Evolutionary conservation across 2,797 vertebrate genomes (phyloP).

Genomic region (Poeciliopsis gracilis): DNA sequence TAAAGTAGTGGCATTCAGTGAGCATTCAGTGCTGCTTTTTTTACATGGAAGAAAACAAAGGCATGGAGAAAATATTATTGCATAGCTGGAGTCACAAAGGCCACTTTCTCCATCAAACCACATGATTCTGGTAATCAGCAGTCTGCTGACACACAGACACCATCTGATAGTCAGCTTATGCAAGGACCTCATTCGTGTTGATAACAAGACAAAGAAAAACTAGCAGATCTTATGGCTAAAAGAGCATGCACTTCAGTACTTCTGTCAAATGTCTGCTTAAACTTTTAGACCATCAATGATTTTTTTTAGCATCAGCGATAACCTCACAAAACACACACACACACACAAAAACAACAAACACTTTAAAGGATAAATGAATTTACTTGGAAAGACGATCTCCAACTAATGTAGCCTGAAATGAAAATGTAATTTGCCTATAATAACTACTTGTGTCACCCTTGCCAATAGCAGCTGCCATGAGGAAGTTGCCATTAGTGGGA

Average conservation of each 20-base stretch:
- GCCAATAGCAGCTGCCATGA: neutral
- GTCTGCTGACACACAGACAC: conserved; percentile 16
- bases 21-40: neutral
- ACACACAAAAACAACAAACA: too few relatives aligned
- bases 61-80: neutral
- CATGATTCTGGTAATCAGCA: conserved; percentile 7
- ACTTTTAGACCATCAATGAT: neutral
- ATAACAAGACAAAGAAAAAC: neutral
- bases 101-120: neutral
- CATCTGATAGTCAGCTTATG: conserved; percentile 15
- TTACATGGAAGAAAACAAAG: neutral
- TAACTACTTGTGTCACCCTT: neutral
- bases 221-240: neutral
- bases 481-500: neutral
- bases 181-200: neutral
- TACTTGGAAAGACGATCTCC: neutral
- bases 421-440: neutral
- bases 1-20: conserved; percentile 22
- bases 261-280: neutral
- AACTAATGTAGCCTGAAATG: neutral
- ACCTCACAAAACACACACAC: neutral
- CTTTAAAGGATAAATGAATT: neutral
- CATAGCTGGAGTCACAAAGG: neutral
- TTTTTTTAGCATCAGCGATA: neutral
- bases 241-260: neutral